Evolutionary conservation across 2,113 vertebrate genomes (phyloP), one percentile per base, ranked within the genome.

Genomic region (Zingel zingel): DNA sequence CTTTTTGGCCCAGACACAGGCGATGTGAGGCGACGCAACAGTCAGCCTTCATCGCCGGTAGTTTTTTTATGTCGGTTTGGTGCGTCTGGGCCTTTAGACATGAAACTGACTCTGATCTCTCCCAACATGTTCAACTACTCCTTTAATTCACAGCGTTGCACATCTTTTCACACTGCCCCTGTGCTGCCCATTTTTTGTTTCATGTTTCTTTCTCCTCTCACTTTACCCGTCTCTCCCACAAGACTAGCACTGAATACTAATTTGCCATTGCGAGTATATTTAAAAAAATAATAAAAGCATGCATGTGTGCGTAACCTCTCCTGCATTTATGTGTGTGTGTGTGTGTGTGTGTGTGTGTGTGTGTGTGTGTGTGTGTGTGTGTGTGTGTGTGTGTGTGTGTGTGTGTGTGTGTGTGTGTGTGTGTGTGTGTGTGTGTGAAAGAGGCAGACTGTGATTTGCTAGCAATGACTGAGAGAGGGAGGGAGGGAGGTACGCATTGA

Each of bases 371-470:
- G 65, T 83, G 30, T 58, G 74, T 64, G 74, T 87, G 75, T 79
- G 70, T 83, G 82, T 48, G 7, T 57, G 68, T 63, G 39, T 47
- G 62, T 76, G 65, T 74, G 14, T 78, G 73, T 79, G 47, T 69
- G 72, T 73, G 68, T 69, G 67, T 71, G 69, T 82, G 81, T 69
- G 7, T 76, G 79, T 74, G 65, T 69, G 65, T 83, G 30, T 58
- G 74, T 64, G 74, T 87, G 75, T 79, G 70, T 83, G 82, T 48
- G 7, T 58, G 56, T 33, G 18, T 53, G 13, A 36, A 84, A 27
- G 87, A 89, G 88, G 62, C 81, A 80, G 84, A 56, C 70, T 91
- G 87, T 92, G 94, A 95, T 95, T 95, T 87, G 94, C 93, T 94
- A 91, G 84, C 27, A 87, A 88, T 88, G 89, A 93, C 83, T 88